A percentile compares a stretch with the other conserved stretches of the same genome.
Conservation (phyloP, 2,888 invertebrate species). For the Resseliella maxima region DNA sequence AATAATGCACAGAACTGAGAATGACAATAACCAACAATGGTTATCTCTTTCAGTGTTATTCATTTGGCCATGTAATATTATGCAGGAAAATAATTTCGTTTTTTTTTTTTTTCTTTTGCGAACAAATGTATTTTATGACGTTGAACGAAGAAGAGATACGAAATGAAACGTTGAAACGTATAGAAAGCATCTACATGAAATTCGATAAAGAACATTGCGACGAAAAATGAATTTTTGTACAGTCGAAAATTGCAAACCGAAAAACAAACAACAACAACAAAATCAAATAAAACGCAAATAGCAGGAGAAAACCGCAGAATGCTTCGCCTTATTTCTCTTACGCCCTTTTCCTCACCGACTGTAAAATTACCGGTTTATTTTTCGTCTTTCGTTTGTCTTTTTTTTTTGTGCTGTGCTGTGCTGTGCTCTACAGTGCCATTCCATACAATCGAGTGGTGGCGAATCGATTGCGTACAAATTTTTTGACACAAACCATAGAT, state of each 20-base stretch:
- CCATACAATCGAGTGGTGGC: too few species aligned
- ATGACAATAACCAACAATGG: not conserved
- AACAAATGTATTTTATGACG: constrained; percentile 15
- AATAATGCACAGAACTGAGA: not conserved
- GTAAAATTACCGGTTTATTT: constrained; percentile 38
- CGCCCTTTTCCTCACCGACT: not conserved
- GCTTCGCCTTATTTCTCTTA: not conserved
- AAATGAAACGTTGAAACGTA: not conserved
- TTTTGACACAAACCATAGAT: not conserved
- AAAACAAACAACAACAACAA: not conserved
- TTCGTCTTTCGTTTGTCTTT: not conserved
- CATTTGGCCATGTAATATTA: not conserved
- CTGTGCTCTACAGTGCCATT: too few species aligned
- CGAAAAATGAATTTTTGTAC: not conserved
- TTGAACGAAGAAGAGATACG: not conserved
- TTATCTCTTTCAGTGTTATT: not conserved
- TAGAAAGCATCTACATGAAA: not conserved
- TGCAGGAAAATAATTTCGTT: constrained; percentile 29
- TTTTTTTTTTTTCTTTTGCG: too few species aligned
- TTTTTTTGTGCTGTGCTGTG: not conserved
- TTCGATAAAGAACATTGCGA: not conserved
- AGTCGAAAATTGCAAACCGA: not conserved
- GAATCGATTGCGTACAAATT: not conserved
- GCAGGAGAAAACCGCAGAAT: constrained; percentile 14
- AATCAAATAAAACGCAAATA: not conserved